These are phyloP conservation scores for Psylliodes chrysocephalus DNA, from an alignment of 2,888 invertebrate genomes.

Conservation along the genomic window DNA sequence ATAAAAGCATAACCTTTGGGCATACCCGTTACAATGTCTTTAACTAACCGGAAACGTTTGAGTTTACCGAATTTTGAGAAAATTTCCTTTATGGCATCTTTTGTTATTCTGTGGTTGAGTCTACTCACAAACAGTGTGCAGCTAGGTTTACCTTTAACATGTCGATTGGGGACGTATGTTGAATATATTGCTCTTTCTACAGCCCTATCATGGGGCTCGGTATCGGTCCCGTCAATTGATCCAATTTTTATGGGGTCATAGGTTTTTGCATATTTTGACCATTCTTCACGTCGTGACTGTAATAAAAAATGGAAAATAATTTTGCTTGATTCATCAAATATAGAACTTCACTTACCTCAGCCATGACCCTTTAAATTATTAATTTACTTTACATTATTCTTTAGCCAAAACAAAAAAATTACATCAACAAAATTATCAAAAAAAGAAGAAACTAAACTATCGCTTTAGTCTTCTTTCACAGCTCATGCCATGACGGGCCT, in stretches of 20 bases:
- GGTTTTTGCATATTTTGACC: conserved; percentile 69
- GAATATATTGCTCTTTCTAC: conserved; percentile 77
- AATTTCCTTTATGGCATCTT: conserved; percentile 68
- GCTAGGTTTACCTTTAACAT: conserved; percentile 75
- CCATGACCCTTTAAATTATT: neutral
- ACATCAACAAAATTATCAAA: too few relatives aligned
- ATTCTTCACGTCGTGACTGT: conserved; percentile 51
- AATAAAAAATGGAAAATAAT: neutral
- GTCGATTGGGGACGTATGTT: conserved; percentile 73
- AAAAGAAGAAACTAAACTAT: too few relatives aligned
- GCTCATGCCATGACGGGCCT: too few relatives aligned
- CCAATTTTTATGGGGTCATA: conserved; percentile 87
- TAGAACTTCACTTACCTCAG: neutral
- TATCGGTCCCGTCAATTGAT: conserved; percentile 89
- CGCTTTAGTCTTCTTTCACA: too few relatives aligned
- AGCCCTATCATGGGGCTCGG: conserved; percentile 82
- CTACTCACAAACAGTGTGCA: conserved; percentile 81
- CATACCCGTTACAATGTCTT: conserved; percentile 81
- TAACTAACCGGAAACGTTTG: conserved; percentile 72
- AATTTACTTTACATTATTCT: too few relatives aligned
- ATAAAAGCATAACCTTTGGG: conserved; percentile 88
- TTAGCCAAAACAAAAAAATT: too few relatives aligned
- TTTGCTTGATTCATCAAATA: neutral
- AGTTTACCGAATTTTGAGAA: conserved; percentile 76
- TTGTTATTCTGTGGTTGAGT: conserved; percentile 75